phyloP scores from a whole-genome alignment of 2,888 invertebrate species.

The Chrysodeixis includens region DNA sequence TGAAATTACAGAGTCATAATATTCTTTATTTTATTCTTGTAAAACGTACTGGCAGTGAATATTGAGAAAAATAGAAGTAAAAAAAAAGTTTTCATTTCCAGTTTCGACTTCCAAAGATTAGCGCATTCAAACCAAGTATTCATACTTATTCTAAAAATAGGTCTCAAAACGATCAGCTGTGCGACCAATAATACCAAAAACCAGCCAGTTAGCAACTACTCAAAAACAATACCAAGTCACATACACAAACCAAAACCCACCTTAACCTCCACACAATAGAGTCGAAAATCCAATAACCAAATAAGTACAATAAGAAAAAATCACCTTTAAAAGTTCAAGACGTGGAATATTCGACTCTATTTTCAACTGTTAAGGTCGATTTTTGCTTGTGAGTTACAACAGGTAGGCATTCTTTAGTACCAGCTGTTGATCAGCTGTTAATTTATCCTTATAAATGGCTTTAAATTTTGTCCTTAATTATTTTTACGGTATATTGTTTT shows the following conservation, averaged over 20 bases:
- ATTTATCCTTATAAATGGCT: constrained; percentile 23
- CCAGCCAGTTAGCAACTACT: neutral
- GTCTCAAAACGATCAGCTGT: neutral
- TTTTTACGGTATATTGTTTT: neutral
- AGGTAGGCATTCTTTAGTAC: constrained; percentile 26
- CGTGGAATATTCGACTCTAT: neutral
- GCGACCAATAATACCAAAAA: neutral
- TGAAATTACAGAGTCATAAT: no score
- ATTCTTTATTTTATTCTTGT: no score
- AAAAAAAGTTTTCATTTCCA: no score
- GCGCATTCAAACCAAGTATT: neutral
- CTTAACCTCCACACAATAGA: neutral
- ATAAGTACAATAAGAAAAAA: neutral
- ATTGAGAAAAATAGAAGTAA: no score
- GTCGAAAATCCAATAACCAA: neutral
- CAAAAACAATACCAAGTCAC: neutral
- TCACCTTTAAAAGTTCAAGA: neutral
- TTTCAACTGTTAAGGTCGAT: neutral
- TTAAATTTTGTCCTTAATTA: constrained; percentile 31
- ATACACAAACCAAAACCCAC: neutral
- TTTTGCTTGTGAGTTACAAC: neutral
- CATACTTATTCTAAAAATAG: neutral
- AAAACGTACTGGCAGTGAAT: no score
- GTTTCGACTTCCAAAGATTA: neutral
- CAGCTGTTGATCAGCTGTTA: constrained; percentile 53